A percentile compares a stretch with the other conserved stretches of the same genome.
phyloP scores from a whole-genome alignment of 1,140 invertebrate genomes.

The Harpegnathos saltator region DNA sequence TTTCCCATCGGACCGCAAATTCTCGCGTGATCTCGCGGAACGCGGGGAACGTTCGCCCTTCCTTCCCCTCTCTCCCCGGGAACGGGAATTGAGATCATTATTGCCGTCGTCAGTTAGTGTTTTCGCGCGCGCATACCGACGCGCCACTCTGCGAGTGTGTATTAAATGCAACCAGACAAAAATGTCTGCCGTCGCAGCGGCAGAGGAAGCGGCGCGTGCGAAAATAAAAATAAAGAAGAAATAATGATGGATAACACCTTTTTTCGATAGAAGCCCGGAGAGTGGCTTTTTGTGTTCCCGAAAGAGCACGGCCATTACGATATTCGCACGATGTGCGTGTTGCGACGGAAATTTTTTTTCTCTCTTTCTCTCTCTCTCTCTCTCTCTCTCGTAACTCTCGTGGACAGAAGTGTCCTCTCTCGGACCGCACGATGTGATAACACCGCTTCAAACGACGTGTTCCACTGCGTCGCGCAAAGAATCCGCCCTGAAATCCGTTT shows the following conservation, averaged over 20 bases:
- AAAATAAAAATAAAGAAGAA: slow-evolving; percentile 44
- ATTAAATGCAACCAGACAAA: slow-evolving; percentile 19
- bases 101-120: background rate
- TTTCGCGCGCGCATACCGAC: too few species aligned
- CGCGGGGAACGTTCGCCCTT: background rate
- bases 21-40: background rate
- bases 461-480: background rate
- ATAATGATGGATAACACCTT: slow-evolving; percentile 50
- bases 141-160: background rate
- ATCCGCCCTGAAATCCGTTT: too few species aligned
- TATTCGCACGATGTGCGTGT: slow-evolving; percentile 39
- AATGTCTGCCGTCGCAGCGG: background rate
- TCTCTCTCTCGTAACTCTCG: too few species aligned
- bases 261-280: slow-evolving; percentile 26
- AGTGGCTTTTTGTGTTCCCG: slow-evolving; percentile 58
- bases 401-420: slow-evolving; percentile 5
- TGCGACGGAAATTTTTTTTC: slow-evolving; percentile 35
- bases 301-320: slow-evolving; percentile 48
- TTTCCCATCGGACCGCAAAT: background rate
- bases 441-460: background rate
- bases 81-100: background rate
- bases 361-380: too few species aligned
- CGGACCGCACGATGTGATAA: background rate
- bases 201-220: background rate
- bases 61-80: too few species aligned